Evolutionary conservation across 2,888 invertebrate genomes (phyloP), one percentile per base, ranked within the genome.

Genomic region (Aporophyla nigra): DNA sequence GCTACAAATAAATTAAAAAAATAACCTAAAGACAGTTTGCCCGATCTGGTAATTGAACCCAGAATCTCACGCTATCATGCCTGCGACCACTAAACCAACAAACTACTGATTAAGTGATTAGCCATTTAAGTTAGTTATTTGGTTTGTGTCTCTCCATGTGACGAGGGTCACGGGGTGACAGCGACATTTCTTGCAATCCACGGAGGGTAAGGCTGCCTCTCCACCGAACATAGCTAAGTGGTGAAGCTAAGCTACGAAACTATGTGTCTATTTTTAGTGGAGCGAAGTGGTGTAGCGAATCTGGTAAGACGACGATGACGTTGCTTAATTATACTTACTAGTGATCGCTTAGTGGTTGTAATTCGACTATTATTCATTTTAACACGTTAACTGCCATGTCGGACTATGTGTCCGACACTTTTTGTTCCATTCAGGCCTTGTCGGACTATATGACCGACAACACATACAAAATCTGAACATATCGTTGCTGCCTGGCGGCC

Each of bases 21-120:
- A 53, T 21, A 53, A 7, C 51, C 21, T 5, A 53, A 53, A 7
- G 21, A 53, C 9, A 21, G 14, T 61, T 21, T 62, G n/a, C 24
- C 46, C 10, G 10, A 65, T 40, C 10, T n/a, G 71, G 5, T 7
- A 9, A 24, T 51, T n/a, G 6, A 61, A 61, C 14, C n/a, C n/a
- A 51, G 19, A 4, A 21, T 16, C 21, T 16, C 24, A 40, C 5
- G 12, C 16, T 16, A 43, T 78, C 43, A 14, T 16, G 1, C 68
- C 21, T 40, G 10, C 21, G 2, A 27, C 49, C 19, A 49, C 54
- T 68, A 19, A 54, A 58, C 49, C 19, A n/a, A 10, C 16, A 10
- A 51, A 33, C 27, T 12, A 51, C 58, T 71, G 80, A 76, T 76
- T 59, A 80, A 80, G 76, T 59, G 72, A 80, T 82, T 76, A 65